Conservation (phyloP, 2,797 vertebrate species). For the Xerus rutilus region DNA sequence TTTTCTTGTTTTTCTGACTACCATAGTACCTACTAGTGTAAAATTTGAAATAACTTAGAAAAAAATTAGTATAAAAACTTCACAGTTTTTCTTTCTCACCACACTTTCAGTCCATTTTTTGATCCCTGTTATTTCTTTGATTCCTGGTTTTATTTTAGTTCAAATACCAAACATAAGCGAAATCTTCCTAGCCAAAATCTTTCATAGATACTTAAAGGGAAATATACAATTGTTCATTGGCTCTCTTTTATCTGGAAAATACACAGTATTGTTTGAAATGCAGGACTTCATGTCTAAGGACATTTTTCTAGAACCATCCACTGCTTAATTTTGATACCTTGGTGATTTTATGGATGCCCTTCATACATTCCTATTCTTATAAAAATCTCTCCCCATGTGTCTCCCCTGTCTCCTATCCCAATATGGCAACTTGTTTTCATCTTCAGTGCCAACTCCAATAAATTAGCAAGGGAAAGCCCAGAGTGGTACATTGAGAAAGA, state of each 20-base stretch:
- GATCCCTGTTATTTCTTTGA: neutral
- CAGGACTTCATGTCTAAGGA: neutral
- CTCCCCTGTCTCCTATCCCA: neutral
- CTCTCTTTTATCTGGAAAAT: neutral
- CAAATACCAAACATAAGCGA: neutral
- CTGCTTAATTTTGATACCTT: neutral
- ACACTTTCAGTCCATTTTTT: neutral
- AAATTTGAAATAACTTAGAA: neutral
- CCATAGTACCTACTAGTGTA: neutral
- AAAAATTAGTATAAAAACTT: neutral
- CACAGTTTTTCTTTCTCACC: neutral
- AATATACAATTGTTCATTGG: neutral
- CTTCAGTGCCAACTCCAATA: neutral
- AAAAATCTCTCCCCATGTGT: neutral
- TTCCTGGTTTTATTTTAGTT: neutral
- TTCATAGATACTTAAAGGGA: neutral
- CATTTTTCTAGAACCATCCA: neutral
- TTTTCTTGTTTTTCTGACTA: neutral
- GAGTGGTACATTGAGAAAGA: neutral
- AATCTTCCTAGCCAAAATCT: neutral
- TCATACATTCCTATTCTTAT: neutral
- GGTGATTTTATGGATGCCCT: neutral
- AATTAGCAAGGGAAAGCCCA: neutral
- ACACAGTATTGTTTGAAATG: neutral
- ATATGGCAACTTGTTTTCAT: conserved; percentile 8